Conservation (phyloP, 2,888 invertebrate genomes). For the Spialia ferax region DNA sequence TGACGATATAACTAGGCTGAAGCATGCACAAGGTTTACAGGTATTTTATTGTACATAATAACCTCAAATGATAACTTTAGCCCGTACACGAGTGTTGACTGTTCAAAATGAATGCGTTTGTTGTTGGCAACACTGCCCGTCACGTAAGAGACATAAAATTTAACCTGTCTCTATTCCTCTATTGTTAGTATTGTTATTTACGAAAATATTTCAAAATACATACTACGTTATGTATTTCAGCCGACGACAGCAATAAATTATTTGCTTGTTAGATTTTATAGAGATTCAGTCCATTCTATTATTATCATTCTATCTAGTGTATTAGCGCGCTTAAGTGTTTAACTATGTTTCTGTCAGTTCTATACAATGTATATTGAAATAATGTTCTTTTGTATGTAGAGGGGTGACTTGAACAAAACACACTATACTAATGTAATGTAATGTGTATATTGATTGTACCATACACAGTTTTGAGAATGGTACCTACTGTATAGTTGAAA, state of each 20-base stretch:
- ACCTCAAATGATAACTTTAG: slow-evolving; percentile 39
- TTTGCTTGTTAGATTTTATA: background rate
- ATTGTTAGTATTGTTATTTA: too few species aligned
- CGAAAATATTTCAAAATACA: too few species aligned
- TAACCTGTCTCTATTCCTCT: too few species aligned
- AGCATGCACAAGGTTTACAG: slow-evolving; percentile 40
- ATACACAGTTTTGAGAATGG: slow-evolving; percentile 13
- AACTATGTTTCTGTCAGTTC: slow-evolving; percentile 4
- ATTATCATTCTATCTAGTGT: slow-evolving; percentile 21
- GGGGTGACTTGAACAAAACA: slow-evolving; percentile 3
- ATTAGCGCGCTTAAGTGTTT: slow-evolving; percentile 17
- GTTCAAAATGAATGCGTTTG: background rate
- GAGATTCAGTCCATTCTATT: slow-evolving; percentile 40
- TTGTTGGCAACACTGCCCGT: background rate
- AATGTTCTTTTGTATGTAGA: slow-evolving; percentile 14
- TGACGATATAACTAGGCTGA: slow-evolving; percentile 29
- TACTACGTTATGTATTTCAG: background rate
- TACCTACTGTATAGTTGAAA: slow-evolving; percentile 10
- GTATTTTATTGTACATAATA: slow-evolving; percentile 36
- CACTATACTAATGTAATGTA: background rate
- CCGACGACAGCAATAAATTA: slow-evolving; percentile 9
- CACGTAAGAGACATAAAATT: too few species aligned
- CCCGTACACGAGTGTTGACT: slow-evolving; percentile 6
- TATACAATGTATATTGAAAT: slow-evolving; percentile 7
- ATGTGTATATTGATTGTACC: slow-evolving; percentile 12